Conservation (phyloP, 2,888 invertebrate species). For the Dinocampus coccinellae region DNA sequence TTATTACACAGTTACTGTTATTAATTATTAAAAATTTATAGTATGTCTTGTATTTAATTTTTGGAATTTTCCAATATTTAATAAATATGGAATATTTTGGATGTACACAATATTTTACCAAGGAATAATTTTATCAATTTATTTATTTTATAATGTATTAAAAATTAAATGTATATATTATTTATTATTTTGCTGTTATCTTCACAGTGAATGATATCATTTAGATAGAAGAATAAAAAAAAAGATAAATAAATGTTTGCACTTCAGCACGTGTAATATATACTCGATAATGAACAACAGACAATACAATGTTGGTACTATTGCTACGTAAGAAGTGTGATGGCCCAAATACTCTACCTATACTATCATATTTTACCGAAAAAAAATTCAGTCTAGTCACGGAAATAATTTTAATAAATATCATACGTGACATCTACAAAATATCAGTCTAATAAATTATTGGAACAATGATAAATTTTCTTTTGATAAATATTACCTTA, state of each 20-base stretch:
- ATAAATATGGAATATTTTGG: no score
- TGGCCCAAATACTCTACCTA: background rate
- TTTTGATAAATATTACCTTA: constrained; percentile 74
- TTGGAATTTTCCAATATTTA: no score
- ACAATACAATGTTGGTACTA: constrained; percentile 1
- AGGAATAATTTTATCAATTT: no score
- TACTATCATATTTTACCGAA: background rate
- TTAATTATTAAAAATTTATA: no score
- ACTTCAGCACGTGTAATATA: background rate
- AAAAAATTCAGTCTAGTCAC: background rate
- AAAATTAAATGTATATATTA: no score
- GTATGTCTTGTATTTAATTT: no score
- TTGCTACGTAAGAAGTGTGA: constrained; percentile 11
- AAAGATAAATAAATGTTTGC: constrained; percentile 11
- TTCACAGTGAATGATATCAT: constrained; percentile 14
- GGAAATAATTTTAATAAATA: background rate
- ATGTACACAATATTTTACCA: no score
- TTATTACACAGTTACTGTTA: no score
- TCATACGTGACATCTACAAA: background rate
- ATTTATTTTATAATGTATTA: no score
- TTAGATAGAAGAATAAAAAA: background rate
- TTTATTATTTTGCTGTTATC: background rate
- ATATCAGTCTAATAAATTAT: background rate
- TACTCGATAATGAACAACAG: background rate
- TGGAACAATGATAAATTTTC: background rate